Evolutionary conservation across 1,140 invertebrate species (phyloP).

Genomic region (Pseudomyrmex flavicornis): DNA sequence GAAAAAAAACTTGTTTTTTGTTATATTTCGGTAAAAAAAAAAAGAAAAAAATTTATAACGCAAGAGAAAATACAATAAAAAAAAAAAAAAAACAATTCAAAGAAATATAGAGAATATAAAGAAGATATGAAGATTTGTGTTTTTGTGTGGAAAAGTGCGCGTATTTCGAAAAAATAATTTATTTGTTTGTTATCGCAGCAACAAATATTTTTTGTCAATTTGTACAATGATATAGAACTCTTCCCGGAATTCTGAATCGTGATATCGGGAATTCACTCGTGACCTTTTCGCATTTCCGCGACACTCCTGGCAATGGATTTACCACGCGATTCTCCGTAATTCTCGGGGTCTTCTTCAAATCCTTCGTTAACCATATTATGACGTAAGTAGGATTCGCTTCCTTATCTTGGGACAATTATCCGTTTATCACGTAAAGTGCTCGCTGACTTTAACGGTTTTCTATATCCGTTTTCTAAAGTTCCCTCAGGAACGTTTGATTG

Average conservation of each 20-base stretch:
- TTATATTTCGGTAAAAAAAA: too few relatives aligned
- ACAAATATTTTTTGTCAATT: slow-evolving; percentile 5
- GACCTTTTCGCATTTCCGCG: slow-evolving; percentile 39
- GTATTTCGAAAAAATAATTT: neutral
- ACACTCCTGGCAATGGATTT: slow-evolving; percentile 44
- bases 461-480: neutral
- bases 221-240: neutral
- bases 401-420: slow-evolving; percentile 33
- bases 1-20: too few relatives aligned
- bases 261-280: slow-evolving; percentile 24
- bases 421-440: slow-evolving; percentile 11
- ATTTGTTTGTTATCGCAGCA: neutral
- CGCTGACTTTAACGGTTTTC: slow-evolving; percentile 18
- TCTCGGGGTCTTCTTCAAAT: slow-evolving; percentile 24
- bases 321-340: slow-evolving; percentile 24
- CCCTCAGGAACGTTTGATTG: neutral
- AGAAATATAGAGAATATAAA: neutral
- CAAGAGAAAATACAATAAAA: too few relatives aligned
- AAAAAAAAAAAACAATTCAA: too few relatives aligned
- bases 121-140: neutral
- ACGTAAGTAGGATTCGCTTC: slow-evolving; percentile 8
- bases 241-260: slow-evolving; percentile 5
- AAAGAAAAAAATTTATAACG: too few relatives aligned
- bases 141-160: too few relatives aligned
- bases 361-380: slow-evolving; percentile 49